phyloP scores from a whole-genome alignment of 2,113 vertebrate genomes.

The Perca schrenkii region DNA sequence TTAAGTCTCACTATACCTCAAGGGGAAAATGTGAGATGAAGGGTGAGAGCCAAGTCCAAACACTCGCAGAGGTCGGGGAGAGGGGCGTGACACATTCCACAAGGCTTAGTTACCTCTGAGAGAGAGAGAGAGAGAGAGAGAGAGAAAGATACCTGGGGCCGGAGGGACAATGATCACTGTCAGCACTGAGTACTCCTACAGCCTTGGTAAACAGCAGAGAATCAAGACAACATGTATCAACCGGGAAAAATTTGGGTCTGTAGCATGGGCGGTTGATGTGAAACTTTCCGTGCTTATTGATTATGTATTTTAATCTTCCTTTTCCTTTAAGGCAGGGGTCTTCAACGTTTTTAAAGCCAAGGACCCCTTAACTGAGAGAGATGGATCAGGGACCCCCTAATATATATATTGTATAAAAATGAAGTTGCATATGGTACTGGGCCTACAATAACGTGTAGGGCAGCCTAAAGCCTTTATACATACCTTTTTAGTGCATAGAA shows the following conservation, averaged over 20 bases:
- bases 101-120: conserved; percentile 73
- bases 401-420: too few relatives aligned
- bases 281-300: not conserved
- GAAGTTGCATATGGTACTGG: too few relatives aligned
- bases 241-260: not conserved
- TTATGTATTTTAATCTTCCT: not conserved
- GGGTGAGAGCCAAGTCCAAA: conserved; percentile 60
- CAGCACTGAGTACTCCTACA: conserved; percentile 58
- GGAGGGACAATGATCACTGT: conserved; percentile 58
- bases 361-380: too few relatives aligned
- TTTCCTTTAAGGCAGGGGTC: too few relatives aligned
- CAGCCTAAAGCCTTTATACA: too few relatives aligned
- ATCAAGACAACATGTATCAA: not conserved
- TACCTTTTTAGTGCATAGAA: too few relatives aligned
- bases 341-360: too few relatives aligned
- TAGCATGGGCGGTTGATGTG: not conserved
- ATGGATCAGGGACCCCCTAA: too few relatives aligned
- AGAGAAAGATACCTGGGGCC: conserved; percentile 61
- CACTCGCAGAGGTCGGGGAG: conserved; percentile 52
- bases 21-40: conserved; percentile 74
- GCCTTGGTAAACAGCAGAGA: conserved; percentile 59
- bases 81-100: conserved; percentile 68
- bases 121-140: conserved; percentile 33
- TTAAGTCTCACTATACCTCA: conserved; percentile 59
- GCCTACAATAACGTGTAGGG: too few relatives aligned